These are phyloP conservation scores for Notocelia uddmanniana DNA, from an alignment of 2,888 invertebrate genomes.

Conservation along the genomic window DNA sequence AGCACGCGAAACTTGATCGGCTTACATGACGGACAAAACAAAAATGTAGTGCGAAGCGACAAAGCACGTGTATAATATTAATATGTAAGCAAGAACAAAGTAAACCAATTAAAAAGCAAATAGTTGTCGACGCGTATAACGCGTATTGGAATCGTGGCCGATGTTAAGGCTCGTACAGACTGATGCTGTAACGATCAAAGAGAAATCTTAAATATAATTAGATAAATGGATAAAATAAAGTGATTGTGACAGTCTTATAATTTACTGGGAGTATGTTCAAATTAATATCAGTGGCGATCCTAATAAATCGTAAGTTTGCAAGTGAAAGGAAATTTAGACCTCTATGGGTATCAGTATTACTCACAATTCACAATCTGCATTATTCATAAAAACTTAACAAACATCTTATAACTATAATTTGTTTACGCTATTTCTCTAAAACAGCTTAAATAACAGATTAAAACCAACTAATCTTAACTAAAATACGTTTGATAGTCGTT, in stretches of 20 bases:
- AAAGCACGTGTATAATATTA: conserved; percentile 56
- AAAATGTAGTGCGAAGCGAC: conserved; percentile 48
- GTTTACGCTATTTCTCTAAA: too few species aligned
- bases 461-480: too few species aligned
- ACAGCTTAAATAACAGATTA: too few species aligned
- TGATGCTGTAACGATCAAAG: conserved; percentile 1
- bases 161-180: conserved; percentile 51
- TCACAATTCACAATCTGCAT: neutral
- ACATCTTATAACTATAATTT: too few species aligned
- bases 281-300: neutral
- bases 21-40: conserved; percentile 15
- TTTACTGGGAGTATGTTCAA: neutral
- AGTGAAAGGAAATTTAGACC: neutral
- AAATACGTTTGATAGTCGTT: too few species aligned
- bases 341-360: neutral
- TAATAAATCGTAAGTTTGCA: neutral
- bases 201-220: neutral
- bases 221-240: neutral
- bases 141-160: conserved; percentile 66
- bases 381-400: too few species aligned
- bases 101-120: conserved; percentile 71
- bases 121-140: conserved; percentile 60
- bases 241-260: neutral
- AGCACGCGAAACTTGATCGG: conserved; percentile 29
- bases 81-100: conserved; percentile 50